Percentiles rank a stretch among this genome's conserved stretches.
Conservation (phyloP, 2,888 invertebrate genomes). For the Sepiola atlantica region DNA sequence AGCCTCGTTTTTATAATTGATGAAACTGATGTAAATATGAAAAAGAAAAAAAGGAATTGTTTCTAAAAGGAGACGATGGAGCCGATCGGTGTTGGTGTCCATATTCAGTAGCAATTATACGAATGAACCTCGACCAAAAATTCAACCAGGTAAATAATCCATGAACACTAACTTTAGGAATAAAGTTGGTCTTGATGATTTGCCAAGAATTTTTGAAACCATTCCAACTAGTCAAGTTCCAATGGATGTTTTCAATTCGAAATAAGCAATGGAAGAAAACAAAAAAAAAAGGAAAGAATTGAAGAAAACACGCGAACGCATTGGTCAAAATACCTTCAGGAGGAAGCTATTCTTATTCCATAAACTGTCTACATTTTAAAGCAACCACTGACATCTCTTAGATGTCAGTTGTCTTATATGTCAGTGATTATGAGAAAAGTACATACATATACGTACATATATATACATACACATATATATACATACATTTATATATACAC, state of each 20-base stretch:
- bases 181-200: slow-evolving; percentile 23
- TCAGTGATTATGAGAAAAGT: neutral
- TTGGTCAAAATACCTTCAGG: slow-evolving; percentile 9
- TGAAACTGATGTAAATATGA: slow-evolving; percentile 21
- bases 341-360: slow-evolving; percentile 9
- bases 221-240: slow-evolving; percentile 32
- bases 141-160: slow-evolving; percentile 32
- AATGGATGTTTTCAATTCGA: slow-evolving; percentile 10
- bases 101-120: slow-evolving; percentile 19
- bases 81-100: neutral
- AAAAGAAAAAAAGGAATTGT: neutral
- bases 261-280: neutral
- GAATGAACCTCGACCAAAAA: slow-evolving; percentile 14
- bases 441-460: neutral
- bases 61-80: neutral
- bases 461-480: no score
- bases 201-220: slow-evolving; percentile 32
- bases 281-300: neutral
- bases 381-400: slow-evolving; percentile 9
- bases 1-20: neutral
- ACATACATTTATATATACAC: no score
- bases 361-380: slow-evolving; percentile 12
- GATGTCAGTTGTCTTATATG: neutral
- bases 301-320: neutral
- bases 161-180: slow-evolving; percentile 32